These are phyloP conservation scores for Chrysochloris asiatica DNA, from an alignment of 2,113 vertebrate species.

Conservation along the genomic window DNA sequence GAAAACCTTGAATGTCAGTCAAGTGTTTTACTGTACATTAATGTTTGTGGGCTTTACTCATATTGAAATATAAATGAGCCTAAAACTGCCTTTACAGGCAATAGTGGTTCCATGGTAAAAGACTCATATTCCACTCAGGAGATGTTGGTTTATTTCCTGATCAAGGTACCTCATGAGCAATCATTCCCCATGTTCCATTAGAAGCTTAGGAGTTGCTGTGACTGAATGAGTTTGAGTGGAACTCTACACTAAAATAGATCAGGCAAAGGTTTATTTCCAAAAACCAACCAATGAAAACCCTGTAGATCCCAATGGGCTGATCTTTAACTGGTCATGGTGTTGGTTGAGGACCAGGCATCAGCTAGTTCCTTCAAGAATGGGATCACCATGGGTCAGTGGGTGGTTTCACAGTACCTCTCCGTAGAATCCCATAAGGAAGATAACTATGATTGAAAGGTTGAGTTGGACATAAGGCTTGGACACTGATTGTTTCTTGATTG, in stretches of 20 bases:
- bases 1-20: not conserved
- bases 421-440: conserved; percentile 48
- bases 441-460: conserved; percentile 61
- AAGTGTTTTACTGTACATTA: not conserved
- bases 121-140: not conserved
- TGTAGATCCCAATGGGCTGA: not conserved
- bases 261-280: not conserved
- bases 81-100: not conserved
- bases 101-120: not conserved
- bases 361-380: not conserved
- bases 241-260: not conserved
- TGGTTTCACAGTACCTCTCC: not conserved
- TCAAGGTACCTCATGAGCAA: not conserved
- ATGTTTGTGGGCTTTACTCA: not conserved
- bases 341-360: not conserved
- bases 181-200: too few relatives aligned
- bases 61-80: not conserved
- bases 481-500: conserved; percentile 58
- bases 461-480: conserved; percentile 56
- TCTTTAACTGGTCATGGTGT: not conserved
- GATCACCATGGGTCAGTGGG: not conserved
- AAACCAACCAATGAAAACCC: not conserved
- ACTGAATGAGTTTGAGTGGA: not conserved
- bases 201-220: not conserved
- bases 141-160: not conserved